phyloP scores from a whole-genome alignment of 1,140 invertebrate genomes.

The Caenorhabditis brenneri region DNA sequence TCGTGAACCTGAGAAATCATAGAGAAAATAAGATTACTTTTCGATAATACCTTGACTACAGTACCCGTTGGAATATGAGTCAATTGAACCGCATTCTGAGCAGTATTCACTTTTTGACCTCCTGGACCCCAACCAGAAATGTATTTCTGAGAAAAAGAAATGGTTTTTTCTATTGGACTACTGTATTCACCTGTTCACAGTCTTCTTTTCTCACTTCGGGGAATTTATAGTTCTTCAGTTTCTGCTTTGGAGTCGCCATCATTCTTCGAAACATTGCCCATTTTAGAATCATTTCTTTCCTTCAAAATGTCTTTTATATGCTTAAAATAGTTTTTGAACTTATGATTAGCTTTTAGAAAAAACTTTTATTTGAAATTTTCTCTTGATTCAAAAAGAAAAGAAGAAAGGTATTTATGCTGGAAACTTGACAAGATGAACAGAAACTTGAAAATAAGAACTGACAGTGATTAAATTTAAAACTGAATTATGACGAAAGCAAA shows the following conservation, averaged over 20 bases:
- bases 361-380: no score
- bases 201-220: slow-evolving; percentile 62
- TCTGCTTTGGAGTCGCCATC: slow-evolving; percentile 38
- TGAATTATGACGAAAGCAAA: neutral
- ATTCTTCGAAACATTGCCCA: neutral
- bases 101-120: slow-evolving; percentile 65
- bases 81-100: slow-evolving; percentile 65
- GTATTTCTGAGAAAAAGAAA: slow-evolving; percentile 58
- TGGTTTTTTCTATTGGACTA: no score
- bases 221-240: slow-evolving; percentile 64
- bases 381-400: no score
- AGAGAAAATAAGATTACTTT: no score
- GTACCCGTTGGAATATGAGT: slow-evolving; percentile 62
- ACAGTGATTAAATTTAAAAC: neutral
- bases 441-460: no score
- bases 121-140: slow-evolving; percentile 67
- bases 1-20: slow-evolving; percentile 66
- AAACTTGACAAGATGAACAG: no score
- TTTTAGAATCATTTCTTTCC: slow-evolving; percentile 13
- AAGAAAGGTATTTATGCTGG: no score
- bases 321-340: no score
- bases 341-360: no score
- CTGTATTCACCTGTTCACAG: slow-evolving; percentile 36
- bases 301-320: no score
- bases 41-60: slow-evolving; percentile 57